Base-by-base conservation (phyloP, 2,797 vertebrate genomes). In the Simalia tracyae region DNA sequence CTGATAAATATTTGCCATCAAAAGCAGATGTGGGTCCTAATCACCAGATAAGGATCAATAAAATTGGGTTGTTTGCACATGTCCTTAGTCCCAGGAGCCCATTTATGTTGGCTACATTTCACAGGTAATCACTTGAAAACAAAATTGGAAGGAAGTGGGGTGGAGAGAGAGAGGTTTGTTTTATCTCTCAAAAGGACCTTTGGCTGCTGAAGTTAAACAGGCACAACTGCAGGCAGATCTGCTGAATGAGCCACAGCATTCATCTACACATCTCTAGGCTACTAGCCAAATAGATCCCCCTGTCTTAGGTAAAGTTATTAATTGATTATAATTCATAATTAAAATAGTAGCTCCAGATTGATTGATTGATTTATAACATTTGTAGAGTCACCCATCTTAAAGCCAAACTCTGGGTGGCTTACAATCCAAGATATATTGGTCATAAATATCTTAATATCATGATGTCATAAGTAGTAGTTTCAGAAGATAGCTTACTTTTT, bases 161-260 rank as follows among this genome's bases (percentile, higher is more conserved):
- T 90, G 90, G 93, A 31, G 90, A 89, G 50, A 86, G 85, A 28
- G 90, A 84, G 61, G 59, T 92, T 95, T 5, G 1, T 86, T 86
- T 90, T 42, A 86, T 87, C 72, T 94, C 86, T 81, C 59, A 89
- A 92, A 94, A 76, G 28, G 93, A 61, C 66, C 85, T 90, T 92
- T 86, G 93, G 89, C 87, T 92, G 91, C 87, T 68, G 46, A 94
- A 90, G 84, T 95, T 92, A 94, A 95, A 64, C 72, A 94, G 72
- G 94, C 50, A 31, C 64, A 93, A 89, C 11, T 61, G 88, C 90
- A 90, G 87, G 9, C 42, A 91, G 81, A 4, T 0, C 87, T 72
- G 94, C 88, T 89, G 86, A 72, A 2, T 2, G 28, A 93, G 24
- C 9, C 90, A 57, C 22, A 19, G 50, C 28, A 12, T 85, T 92